Conservation (phyloP, 2,888 invertebrate genomes). For the Xiphydria camelus region DNA sequence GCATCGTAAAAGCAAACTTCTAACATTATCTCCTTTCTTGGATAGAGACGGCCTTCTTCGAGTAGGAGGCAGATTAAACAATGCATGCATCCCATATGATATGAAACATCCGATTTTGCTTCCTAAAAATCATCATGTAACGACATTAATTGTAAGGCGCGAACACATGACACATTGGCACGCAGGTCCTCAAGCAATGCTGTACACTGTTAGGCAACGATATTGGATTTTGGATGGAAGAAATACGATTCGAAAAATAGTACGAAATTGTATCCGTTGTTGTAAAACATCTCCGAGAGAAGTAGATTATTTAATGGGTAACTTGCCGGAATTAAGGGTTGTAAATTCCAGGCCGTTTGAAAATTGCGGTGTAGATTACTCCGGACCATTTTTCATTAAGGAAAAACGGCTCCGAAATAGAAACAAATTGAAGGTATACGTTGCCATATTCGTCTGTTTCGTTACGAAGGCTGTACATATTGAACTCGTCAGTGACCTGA, state of each 20-base stretch:
- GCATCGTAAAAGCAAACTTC: conserved; percentile 14
- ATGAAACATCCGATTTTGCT: conserved; percentile 28
- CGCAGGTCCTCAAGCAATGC: conserved; percentile 22
- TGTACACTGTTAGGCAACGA: conserved; percentile 12
- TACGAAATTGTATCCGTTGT: conserved; percentile 28
- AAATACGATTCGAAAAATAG: conserved; percentile 25
- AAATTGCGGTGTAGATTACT: conserved; percentile 32
- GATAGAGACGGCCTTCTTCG: conserved; percentile 25
- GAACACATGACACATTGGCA: conserved; percentile 24
- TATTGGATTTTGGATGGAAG: conserved; percentile 32
- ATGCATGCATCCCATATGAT: conserved; percentile 16
- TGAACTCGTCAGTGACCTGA: conserved; percentile 30
- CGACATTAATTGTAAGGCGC: conserved; percentile 25
- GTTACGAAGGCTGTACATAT: conserved; percentile 36
- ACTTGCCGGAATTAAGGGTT: conserved; percentile 29
- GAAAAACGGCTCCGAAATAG: conserved; percentile 25
- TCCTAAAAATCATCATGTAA: conserved; percentile 24
- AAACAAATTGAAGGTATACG: conserved; percentile 17
- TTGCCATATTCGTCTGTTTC: conserved; percentile 38
- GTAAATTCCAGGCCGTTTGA: conserved; percentile 26
- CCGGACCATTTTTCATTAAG: conserved; percentile 32
- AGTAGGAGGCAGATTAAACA: conserved; percentile 26
- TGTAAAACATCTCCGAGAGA: conserved; percentile 22
- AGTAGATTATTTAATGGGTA: conserved; percentile 29
- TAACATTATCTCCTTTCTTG: conserved; percentile 25